Evolutionary conservation across 2,113 vertebrate species (phyloP).

Genomic region (Callaeas wilsoni): DNA sequence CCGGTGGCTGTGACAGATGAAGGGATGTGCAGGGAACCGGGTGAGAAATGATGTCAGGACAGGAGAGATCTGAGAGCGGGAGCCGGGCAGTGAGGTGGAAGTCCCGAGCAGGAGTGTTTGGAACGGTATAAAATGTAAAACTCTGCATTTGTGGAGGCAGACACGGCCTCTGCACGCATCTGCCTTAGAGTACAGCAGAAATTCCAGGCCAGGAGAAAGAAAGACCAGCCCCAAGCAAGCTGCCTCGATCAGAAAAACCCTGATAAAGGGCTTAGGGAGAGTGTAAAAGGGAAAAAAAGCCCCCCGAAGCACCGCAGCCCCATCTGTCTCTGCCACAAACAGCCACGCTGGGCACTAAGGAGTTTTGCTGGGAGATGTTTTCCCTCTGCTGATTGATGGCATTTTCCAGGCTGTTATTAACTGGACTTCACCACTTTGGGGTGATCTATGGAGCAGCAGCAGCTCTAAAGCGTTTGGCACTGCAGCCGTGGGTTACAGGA

Average conservation of each 20-base stretch:
- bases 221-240: not conserved
- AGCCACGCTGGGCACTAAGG: not conserved
- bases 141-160: not conserved
- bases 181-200: not conserved
- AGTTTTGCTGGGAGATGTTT: constrained; percentile 19
- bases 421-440: constrained; percentile 60
- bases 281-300: not conserved
- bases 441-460: constrained; percentile 70
- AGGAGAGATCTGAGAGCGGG: not conserved
- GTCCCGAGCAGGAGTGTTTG: not conserved
- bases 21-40: not conserved
- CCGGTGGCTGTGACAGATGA: not conserved
- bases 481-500: constrained; percentile 43
- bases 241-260: not conserved
- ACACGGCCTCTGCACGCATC: not conserved
- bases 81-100: not conserved
- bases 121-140: not conserved
- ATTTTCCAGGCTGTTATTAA: constrained; percentile 71
- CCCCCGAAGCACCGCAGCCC: not conserved
- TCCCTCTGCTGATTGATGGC: constrained; percentile 62
- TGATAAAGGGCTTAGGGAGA: not conserved
- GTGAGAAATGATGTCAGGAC: not conserved
- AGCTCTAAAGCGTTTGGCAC: constrained; percentile 63
- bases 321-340: constrained; percentile 55
- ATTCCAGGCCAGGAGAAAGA: not conserved